phyloP scores from a whole-genome alignment of 2,797 vertebrate genomes.

The Hippopotamyrus pictus region DNA sequence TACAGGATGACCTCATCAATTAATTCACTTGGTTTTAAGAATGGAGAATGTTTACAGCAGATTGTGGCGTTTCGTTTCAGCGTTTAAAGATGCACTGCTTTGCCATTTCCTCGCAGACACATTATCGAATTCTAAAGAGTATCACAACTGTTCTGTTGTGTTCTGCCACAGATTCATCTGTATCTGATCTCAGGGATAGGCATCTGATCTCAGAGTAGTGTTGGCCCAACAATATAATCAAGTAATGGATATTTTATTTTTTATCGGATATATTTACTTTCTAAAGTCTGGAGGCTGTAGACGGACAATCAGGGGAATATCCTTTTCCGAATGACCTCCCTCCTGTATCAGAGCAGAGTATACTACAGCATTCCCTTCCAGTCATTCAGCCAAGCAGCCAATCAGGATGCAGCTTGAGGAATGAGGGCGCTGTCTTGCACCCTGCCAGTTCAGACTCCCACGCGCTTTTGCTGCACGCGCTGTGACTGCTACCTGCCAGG shows the following conservation, averaged over 20 bases:
- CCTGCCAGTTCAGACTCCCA: not conserved
- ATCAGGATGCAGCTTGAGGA: not conserved
- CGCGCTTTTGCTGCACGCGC: not conserved
- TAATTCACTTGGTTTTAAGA: not conserved
- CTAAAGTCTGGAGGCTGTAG: not conserved
- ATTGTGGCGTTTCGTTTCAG: not conserved
- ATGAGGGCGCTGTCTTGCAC: not conserved
- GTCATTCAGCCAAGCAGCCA: not conserved
- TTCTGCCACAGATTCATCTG: not conserved
- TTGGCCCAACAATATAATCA: not conserved
- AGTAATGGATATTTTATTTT: not conserved
- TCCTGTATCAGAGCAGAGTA: not conserved
- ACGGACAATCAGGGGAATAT: not conserved
- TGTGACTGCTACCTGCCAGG: not conserved
- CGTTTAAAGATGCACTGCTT: not conserved
- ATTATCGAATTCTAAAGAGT: not conserved
- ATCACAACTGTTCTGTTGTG: not conserved
- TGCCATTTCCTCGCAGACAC: not conserved
- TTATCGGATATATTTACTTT: not conserved
- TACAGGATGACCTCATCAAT: not conserved
- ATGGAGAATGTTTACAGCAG: not conserved
- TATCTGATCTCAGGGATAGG: not conserved
- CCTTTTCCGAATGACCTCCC: not conserved
- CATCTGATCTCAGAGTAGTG: not conserved
- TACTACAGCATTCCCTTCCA: not conserved